Conservation (phyloP, 2,797 vertebrate genomes). For the Spondyliosoma cantharus region DNA sequence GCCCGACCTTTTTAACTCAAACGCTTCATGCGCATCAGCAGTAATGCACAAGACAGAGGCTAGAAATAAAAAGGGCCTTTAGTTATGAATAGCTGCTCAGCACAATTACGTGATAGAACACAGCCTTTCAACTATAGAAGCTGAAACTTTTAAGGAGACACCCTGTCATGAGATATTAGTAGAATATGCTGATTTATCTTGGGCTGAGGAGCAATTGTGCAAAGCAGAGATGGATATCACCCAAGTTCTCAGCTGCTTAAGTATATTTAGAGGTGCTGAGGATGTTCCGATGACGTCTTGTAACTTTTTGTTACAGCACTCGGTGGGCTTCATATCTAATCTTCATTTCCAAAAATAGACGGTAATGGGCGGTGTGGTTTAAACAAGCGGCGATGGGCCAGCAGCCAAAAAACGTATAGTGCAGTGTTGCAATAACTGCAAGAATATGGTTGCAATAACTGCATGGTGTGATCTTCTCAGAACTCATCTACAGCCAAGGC, state of each 20-base stretch:
- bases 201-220: not conserved
- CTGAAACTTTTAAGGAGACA: not conserved
- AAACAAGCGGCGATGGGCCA: not conserved
- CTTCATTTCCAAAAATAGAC: not conserved
- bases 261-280: not conserved
- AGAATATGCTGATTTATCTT: not conserved
- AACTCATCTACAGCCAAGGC: too few relatives aligned
- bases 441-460: too few relatives aligned
- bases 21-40: not conserved
- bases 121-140: not conserved
- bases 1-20: not conserved
- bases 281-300: constrained; percentile 1
- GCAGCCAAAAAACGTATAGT: not conserved
- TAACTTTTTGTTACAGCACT: constrained; percentile 7
- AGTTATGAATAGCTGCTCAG: not conserved
- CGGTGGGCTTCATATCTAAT: not conserved
- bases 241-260: not conserved
- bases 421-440: too few relatives aligned
- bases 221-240: not conserved
- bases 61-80: not conserved
- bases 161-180: not conserved
- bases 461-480: too few relatives aligned
- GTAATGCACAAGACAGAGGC: not conserved
- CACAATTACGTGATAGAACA: not conserved
- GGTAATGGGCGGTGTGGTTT: not conserved